Conservation (phyloP, 2,888 invertebrate genomes). For the Latrodectus elegans region DNA sequence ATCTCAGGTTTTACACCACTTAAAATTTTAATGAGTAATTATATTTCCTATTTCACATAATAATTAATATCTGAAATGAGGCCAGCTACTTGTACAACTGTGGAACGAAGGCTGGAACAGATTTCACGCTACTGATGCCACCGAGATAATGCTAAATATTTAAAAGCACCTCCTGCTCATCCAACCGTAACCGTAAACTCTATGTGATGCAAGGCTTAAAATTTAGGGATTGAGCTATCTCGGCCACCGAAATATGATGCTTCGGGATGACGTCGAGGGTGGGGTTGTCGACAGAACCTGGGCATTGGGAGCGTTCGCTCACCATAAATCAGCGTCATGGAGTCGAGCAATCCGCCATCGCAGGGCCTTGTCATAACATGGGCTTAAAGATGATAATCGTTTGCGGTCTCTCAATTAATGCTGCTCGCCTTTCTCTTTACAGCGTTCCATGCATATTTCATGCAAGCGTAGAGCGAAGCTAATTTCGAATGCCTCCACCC, state of each 20-base stretch:
- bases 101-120: too few species aligned
- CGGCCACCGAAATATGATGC: neutral
- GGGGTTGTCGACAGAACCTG: too few species aligned
- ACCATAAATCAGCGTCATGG: conserved; percentile 48
- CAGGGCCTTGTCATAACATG: conserved; percentile 37
- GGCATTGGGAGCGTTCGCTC: neutral
- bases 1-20: too few species aligned
- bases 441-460: conserved; percentile 38
- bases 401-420: conserved; percentile 40
- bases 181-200: too few species aligned
- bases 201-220: neutral
- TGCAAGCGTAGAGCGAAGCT: conserved; percentile 12
- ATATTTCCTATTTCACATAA: too few species aligned
- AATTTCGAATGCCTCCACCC: conserved; percentile 20
- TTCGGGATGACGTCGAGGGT: too few species aligned
- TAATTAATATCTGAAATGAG: too few species aligned
- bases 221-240: conserved; percentile 5
- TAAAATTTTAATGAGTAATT: too few species aligned
- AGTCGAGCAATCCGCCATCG: conserved; percentile 8
- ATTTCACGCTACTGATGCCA: too few species aligned
- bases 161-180: too few species aligned
- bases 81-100: too few species aligned
- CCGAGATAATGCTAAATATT: too few species aligned
- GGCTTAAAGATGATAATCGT: conserved; percentile 27
- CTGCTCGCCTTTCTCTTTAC: conserved; percentile 5